Conservation (phyloP, 2,797 vertebrate species). For the Intellagama lesueurii region DNA sequence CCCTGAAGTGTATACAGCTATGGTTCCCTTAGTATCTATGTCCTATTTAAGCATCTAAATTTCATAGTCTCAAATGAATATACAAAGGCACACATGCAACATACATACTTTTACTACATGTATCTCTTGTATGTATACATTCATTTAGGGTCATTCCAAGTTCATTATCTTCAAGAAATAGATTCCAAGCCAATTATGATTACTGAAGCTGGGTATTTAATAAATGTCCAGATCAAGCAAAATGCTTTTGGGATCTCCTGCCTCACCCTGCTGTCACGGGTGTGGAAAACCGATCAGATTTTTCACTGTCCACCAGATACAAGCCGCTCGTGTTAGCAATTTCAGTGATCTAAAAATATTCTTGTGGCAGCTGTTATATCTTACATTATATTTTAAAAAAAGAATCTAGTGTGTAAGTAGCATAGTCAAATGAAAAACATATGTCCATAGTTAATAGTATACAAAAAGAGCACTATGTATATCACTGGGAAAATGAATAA, state of each 20-base stretch:
- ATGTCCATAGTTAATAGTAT: constrained; percentile 75
- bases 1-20: not conserved
- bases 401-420: constrained; percentile 71
- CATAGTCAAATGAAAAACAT: constrained; percentile 78
- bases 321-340: constrained; percentile 65
- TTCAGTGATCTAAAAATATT: constrained; percentile 75
- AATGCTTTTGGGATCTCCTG: not conserved
- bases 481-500: constrained; percentile 74
- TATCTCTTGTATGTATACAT: not conserved
- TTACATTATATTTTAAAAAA: constrained; percentile 61
- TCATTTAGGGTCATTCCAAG: not conserved
- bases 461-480: constrained; percentile 74
- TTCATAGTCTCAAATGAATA: not conserved
- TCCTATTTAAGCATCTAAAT: not conserved
- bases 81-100: not conserved
- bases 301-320: constrained; percentile 66
- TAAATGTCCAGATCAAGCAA: constrained; percentile 57
- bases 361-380: constrained; percentile 75
- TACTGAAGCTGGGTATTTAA: constrained; percentile 24
- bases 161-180: constrained; percentile 39
- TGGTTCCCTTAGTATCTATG: not conserved
- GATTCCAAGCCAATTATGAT: not conserved
- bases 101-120: not conserved
- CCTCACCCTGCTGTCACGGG: not conserved
- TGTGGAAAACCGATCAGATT: constrained; percentile 67